A percentile compares a stretch with the other conserved stretches of the same genome.
These are phyloP conservation scores for Onychostruthus taczanowskii DNA, from an alignment of 2,113 vertebrate genomes.

Conservation along the genomic window DNA sequence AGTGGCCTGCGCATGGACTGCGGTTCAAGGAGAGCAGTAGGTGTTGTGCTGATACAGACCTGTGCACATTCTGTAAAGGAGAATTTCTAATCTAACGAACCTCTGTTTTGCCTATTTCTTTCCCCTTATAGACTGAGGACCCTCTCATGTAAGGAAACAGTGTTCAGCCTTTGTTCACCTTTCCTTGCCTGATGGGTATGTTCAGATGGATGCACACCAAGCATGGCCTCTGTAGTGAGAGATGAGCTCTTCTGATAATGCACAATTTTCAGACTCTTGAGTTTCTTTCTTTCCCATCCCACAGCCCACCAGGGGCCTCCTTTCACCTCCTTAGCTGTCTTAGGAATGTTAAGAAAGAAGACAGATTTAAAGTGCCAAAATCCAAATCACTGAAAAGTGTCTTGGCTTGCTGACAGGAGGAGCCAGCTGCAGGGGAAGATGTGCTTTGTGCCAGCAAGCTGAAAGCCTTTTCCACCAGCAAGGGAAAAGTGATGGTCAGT, in stretches of 20 bases:
- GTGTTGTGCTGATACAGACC: not conserved
- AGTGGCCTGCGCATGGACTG: accelerated
- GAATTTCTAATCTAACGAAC: not conserved
- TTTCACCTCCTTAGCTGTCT: not conserved
- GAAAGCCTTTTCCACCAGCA: not conserved
- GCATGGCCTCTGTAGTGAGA: not conserved
- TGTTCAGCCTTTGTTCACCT: not conserved
- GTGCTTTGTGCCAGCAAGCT: not conserved
- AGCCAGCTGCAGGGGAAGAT: not conserved
- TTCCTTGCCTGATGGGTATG: not conserved
- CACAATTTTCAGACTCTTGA: not conserved
- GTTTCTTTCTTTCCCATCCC: not conserved
- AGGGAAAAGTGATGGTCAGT: not conserved
- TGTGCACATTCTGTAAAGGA: too few species aligned
- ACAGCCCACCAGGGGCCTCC: not conserved
- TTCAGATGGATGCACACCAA: not conserved
- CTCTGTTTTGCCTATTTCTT: not conserved
- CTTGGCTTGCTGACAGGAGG: not conserved
- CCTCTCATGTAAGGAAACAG: not conserved
- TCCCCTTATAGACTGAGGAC: not conserved
- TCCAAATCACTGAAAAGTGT: not conserved
- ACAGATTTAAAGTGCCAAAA: not conserved
- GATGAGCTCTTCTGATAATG: not conserved
- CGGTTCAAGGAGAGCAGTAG: accelerated
- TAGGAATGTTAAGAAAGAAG: not conserved